Evolutionary conservation across 2,888 invertebrate genomes (phyloP), one percentile per base, ranked within the genome.

Genomic region (Euclidia mi): DNA sequence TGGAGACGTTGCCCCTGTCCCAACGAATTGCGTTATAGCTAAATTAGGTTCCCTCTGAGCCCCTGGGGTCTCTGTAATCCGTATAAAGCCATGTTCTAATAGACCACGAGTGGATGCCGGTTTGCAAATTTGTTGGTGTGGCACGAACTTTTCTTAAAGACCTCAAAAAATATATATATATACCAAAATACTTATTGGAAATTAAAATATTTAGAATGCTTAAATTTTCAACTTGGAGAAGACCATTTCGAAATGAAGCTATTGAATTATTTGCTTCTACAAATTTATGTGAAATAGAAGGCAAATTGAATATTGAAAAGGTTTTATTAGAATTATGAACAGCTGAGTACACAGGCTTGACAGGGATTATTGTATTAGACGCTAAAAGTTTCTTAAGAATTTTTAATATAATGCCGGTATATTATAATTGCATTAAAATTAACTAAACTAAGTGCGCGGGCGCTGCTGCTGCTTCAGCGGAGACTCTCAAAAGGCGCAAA

Each of bases 21-120:
- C 74, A 76, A 82, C 85, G 86, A 87, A 90, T 89, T 84, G 77
- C 73, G 81, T 86, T 85, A 88, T 79, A 82, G 73, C 83, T 79
- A 89, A 90, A 90, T 89, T 88, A 86, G 85, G 89, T 90, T 88
- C 76, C 46, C 65, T 58, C 43, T 61, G 63, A 78, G 74, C 75
- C 88, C 78, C 78, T 57, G 79, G 76, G 83, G 68, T 66, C 62
- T 55, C 52, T 64, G 57, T 78, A 78, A 78, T 79, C 76, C 69
- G 74, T 74, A 78, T 78, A 76, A 81, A 79, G 74, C 78, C 68
- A 67, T 71, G 45, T 65, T 57, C 58, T 68, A 72, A 76, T 70
- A 63, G 71, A 66, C 79, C 69, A 73, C 70, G 67, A 76, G 71
- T 65, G 70, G 56, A 65, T 67, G 66, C 58, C 65, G 59, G 76